These are phyloP conservation scores for Microtus ochrogaster DNA, from an alignment of 2,113 vertebrate genomes.

Conservation along the genomic window DNA sequence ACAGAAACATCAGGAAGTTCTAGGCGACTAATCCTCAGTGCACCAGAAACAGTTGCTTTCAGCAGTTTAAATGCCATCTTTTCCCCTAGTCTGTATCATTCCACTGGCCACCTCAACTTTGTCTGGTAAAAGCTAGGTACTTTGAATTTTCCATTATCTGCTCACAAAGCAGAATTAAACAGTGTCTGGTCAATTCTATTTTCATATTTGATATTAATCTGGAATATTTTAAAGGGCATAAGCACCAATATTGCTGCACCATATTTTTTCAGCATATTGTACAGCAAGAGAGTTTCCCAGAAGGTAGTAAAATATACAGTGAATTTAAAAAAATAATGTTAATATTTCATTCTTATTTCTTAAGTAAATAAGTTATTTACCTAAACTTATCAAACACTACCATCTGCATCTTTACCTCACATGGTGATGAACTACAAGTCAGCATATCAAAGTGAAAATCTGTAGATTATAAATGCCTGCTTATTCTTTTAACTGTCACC, in stretches of 20 bases:
- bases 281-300: not conserved
- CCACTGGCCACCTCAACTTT: constrained; percentile 61
- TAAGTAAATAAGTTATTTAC: not conserved
- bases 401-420: not conserved
- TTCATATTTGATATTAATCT: constrained; percentile 58
- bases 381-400: not conserved
- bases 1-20: constrained; percentile 82
- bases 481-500: not conserved
- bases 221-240: constrained; percentile 17
- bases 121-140: constrained; percentile 51
- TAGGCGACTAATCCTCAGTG: constrained; percentile 84
- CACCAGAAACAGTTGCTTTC: constrained; percentile 84
- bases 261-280: not conserved
- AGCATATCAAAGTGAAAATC: not conserved
- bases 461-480: not conserved
- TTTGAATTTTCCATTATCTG: constrained; percentile 48
- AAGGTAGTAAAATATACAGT: not conserved
- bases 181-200: constrained; percentile 55
- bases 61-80: constrained; percentile 75
- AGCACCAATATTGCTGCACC: constrained; percentile 26
- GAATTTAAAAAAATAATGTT: not conserved
- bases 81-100: constrained; percentile 80
- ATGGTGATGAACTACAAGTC: not conserved
- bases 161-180: constrained; percentile 45
- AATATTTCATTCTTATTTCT: not conserved